These are phyloP conservation scores for Tortrix viridana DNA, from an alignment of 2,888 invertebrate species.

Conservation along the genomic window DNA sequence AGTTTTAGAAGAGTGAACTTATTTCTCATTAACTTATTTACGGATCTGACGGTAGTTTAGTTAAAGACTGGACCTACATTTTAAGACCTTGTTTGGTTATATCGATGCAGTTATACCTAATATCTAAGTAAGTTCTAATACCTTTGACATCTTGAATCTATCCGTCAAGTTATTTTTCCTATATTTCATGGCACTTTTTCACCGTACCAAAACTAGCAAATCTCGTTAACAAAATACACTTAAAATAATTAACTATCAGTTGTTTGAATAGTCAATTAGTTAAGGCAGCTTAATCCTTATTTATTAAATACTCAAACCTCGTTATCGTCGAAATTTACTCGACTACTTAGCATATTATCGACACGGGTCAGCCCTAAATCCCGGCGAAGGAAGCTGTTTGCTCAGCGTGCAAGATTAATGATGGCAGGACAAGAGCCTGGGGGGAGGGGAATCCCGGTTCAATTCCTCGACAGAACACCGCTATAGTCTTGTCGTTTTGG, in stretches of 20 bases:
- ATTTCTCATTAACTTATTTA: too few species aligned
- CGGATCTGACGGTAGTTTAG: too few species aligned
- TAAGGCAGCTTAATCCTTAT: slow-evolving; percentile 20
- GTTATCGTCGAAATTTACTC: slow-evolving; percentile 31
- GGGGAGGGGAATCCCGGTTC: slow-evolving; percentile 52
- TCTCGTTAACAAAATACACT: too few species aligned
- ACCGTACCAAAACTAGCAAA: too few species aligned
- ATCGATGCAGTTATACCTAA: too few species aligned
- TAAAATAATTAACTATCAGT: slow-evolving; percentile 1
- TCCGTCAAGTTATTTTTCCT: too few species aligned
- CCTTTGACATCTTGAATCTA: too few species aligned
- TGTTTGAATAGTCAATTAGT: slow-evolving; percentile 5
- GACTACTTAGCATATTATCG: slow-evolving; percentile 43
- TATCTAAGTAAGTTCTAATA: too few species aligned
- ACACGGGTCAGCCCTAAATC: slow-evolving; percentile 64
- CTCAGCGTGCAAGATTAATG: slow-evolving; percentile 78
- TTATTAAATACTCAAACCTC: slow-evolving; percentile 22
- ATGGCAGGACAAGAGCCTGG: slow-evolving; percentile 60
- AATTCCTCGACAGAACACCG: slow-evolving; percentile 49
- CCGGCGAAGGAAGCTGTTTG: slow-evolving; percentile 63
- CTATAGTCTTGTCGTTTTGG: slow-evolving; percentile 55
- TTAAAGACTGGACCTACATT: too few species aligned
- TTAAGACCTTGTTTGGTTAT: too few species aligned
- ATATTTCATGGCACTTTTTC: too few species aligned
- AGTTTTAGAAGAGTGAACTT: too few species aligned